A percentile compares a stretch with the other conserved stretches of the same genome.
These are phyloP conservation scores for Spialia ferax DNA, from an alignment of 2,888 invertebrate species.

Conservation along the genomic window DNA sequence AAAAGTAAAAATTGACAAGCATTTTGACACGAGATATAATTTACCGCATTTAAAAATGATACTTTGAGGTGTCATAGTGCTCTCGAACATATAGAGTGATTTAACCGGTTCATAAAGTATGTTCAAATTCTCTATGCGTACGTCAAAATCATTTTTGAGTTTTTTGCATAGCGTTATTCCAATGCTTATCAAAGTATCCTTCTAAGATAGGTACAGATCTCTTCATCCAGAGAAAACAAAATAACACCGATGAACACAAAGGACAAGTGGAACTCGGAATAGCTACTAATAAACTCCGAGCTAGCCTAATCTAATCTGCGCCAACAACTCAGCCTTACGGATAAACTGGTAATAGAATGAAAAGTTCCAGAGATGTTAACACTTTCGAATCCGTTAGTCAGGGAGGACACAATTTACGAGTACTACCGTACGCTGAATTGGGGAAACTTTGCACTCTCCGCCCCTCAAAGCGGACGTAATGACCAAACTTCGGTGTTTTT, in stretches of 20 bases:
- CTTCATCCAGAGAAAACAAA: too few relatives aligned
- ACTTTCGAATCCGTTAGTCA: slow-evolving; percentile 61
- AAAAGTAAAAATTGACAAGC: too few relatives aligned
- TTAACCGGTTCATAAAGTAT: too few relatives aligned
- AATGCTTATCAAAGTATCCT: too few relatives aligned
- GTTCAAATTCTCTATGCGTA: too few relatives aligned
- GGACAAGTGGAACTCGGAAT: slow-evolving; percentile 6
- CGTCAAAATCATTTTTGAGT: too few relatives aligned
- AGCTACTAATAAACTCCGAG: slow-evolving; percentile 14
- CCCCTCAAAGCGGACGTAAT: slow-evolving; percentile 60
- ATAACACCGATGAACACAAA: neutral
- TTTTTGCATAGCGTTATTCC: too few relatives aligned
- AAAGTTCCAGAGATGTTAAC: slow-evolving; percentile 59
- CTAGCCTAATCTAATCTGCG: slow-evolving; percentile 26
- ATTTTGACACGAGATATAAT: too few relatives aligned
- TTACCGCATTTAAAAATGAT: too few relatives aligned
- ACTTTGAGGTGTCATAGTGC: too few relatives aligned
- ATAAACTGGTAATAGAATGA: slow-evolving; percentile 44
- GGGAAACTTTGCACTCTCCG: slow-evolving; percentile 70
- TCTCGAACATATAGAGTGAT: too few relatives aligned
- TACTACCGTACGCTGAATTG: slow-evolving; percentile 53
- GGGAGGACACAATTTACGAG: slow-evolving; percentile 49
- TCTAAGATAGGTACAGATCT: too few relatives aligned
- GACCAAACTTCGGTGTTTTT: slow-evolving; percentile 75
- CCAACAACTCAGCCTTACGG: slow-evolving; percentile 26